These are phyloP conservation scores for Archilochus colubris DNA, from an alignment of 2,113 vertebrate species.

Conservation along the genomic window DNA sequence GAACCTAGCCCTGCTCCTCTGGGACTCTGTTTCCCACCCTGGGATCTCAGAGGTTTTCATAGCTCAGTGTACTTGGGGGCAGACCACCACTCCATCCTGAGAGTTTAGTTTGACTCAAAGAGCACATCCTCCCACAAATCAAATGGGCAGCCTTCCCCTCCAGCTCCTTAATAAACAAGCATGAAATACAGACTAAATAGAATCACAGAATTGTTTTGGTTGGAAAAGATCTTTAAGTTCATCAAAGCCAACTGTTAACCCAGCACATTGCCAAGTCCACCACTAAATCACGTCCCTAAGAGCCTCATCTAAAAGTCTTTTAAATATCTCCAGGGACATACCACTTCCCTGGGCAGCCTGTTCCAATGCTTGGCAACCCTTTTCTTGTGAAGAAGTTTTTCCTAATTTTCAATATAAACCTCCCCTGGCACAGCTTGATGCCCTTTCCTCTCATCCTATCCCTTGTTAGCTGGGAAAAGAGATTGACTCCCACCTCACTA, in stretches of 20 bases:
- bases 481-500: accelerated
- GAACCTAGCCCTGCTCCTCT: not conserved
- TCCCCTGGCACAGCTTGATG: accelerated
- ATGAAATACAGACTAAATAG: not conserved
- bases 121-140: not conserved
- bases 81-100: not conserved
- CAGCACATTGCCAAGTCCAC: not conserved
- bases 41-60: not conserved
- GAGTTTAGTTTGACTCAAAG: not conserved
- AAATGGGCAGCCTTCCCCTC: not conserved
- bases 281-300: not conserved
- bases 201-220: not conserved
- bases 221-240: not conserved
- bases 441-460: not conserved
- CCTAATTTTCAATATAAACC: not conserved
- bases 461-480: not conserved
- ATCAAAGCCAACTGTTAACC: not conserved
- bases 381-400: not conserved
- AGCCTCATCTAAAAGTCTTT: accelerated
- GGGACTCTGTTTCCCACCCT: not conserved
- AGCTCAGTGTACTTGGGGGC: not conserved
- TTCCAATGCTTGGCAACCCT: not conserved
- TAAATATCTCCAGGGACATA: not conserved
- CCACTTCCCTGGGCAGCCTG: not conserved
- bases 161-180: not conserved